Evolutionary conservation across 2,113 vertebrate species (phyloP).

Genomic region (Cyphomyrus plagiostoma): DNA sequence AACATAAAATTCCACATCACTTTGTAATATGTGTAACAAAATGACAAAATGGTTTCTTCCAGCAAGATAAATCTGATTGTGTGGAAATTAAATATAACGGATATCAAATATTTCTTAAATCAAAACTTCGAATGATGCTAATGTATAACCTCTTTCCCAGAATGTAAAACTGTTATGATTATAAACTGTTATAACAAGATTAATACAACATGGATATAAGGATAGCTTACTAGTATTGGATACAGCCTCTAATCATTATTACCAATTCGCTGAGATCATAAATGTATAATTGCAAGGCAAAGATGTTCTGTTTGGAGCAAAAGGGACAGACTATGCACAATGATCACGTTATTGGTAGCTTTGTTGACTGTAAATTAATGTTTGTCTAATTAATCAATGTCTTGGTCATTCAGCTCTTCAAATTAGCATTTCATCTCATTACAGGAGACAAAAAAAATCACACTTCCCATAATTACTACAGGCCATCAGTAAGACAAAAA

Average conservation of each 20-base stretch:
- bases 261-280: slow-evolving; percentile 95
- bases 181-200: background rate
- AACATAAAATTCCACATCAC: background rate
- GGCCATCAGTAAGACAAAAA: background rate
- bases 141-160: background rate
- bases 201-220: background rate
- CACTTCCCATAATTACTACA: background rate
- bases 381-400: slow-evolving; percentile 99
- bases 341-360: slow-evolving; percentile 86
- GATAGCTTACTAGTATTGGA: slow-evolving; percentile 73
- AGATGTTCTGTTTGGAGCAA: slow-evolving; percentile 78
- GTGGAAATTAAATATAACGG: background rate
- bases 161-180: background rate
- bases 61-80: background rate
- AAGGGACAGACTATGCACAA: slow-evolving; percentile 87
- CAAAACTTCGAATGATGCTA: background rate
- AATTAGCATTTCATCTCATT: slow-evolving; percentile 93
- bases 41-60: background rate
- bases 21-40: background rate
- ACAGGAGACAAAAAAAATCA: background rate
- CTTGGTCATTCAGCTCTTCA: slow-evolving; percentile 97
- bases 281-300: slow-evolving; percentile 66
- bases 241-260: slow-evolving; percentile 81
- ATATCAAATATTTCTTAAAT: background rate
- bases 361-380: slow-evolving; percentile 94